Evolutionary conservation across 2,888 invertebrate genomes (phyloP), one percentile per base, ranked within the genome.

Genomic region (Euphydryas editha): DNA sequence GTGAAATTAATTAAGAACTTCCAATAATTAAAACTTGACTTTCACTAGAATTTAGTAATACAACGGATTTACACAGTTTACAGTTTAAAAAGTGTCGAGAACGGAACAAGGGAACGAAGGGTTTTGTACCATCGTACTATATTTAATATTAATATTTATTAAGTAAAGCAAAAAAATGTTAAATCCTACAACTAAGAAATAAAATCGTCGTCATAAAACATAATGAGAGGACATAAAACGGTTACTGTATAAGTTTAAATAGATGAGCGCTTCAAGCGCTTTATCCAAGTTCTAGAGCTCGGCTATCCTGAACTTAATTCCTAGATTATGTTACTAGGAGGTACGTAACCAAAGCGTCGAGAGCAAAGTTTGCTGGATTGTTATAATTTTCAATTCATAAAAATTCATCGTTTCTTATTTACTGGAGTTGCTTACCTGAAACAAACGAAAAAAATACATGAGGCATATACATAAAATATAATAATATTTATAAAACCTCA

Each of bases 211-310:
- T 51, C 15, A 46, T 46, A 7, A 13, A 8, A 24, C 24, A 6
- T 20, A 15, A 21, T 21, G 24, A 24, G 49, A 8, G 24, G 24
- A 15, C n/a, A 51, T 21, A 15, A 49, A 49, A 49, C 21, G 49
- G 49, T 49, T 49, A 49, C 49, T 3, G 11, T 49, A 49, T 49
- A 49, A 49, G 18, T 18, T 47, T 13, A 18, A 46, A 46, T 20
- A 47, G 47, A 47, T 4, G 47, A 47, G 13, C 4, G 47, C 20
- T 21, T 21, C 13, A 47, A 13, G 47, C 8, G 13, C 20, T 47
- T 39, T 39, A 39, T 39, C 39, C 39, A 13, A 39, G 10, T 15
- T 15, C 15, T 47, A 18, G 13, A 11, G 18, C 47, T 47, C 47
- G 20, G 20, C 11, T 46, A 46, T 20, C 13, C 3, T 13, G 47